A percentile compares a stretch with the other conserved stretches of the same genome.
Conservation (phyloP, 2,888 invertebrate genomes). For the Volucella inflata region DNA sequence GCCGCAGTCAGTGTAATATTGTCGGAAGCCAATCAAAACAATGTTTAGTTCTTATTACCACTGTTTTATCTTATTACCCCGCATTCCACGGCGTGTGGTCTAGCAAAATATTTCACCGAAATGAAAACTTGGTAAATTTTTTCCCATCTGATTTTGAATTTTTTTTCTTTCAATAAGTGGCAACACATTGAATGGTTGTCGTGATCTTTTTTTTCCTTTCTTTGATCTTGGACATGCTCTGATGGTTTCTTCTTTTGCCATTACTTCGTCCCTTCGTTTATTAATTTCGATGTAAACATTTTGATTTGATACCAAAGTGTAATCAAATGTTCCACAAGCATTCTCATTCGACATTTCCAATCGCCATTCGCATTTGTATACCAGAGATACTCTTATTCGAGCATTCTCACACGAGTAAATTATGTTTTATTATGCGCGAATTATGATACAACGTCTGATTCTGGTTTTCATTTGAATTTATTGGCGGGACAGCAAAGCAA, state of each 20-base stretch:
- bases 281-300: slow-evolving; percentile 15
- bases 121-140: too few relatives aligned
- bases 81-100: too few relatives aligned
- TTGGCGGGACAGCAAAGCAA: not conserved
- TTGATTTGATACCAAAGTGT: slow-evolving; percentile 16
- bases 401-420: slow-evolving; percentile 24
- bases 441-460: slow-evolving; percentile 31
- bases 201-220: not conserved
- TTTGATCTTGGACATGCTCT: too few relatives aligned
- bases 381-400: not conserved
- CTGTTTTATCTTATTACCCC: too few relatives aligned
- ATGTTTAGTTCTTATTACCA: too few relatives aligned
- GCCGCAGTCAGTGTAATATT: too few relatives aligned
- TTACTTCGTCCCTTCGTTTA: not conserved
- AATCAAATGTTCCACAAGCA: slow-evolving; percentile 17
- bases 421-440: slow-evolving; percentile 50
- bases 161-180: too few relatives aligned
- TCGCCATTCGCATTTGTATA: not conserved
- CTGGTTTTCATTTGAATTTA: slow-evolving; percentile 18
- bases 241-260: too few relatives aligned
- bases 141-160: too few relatives aligned
- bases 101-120: too few relatives aligned
- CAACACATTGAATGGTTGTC: not conserved
- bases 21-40: too few relatives aligned
- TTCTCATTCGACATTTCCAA: slow-evolving; percentile 19